These are phyloP conservation scores for Sympetrum striolatum DNA, from an alignment of 2,888 invertebrate species.

Conservation along the genomic window DNA sequence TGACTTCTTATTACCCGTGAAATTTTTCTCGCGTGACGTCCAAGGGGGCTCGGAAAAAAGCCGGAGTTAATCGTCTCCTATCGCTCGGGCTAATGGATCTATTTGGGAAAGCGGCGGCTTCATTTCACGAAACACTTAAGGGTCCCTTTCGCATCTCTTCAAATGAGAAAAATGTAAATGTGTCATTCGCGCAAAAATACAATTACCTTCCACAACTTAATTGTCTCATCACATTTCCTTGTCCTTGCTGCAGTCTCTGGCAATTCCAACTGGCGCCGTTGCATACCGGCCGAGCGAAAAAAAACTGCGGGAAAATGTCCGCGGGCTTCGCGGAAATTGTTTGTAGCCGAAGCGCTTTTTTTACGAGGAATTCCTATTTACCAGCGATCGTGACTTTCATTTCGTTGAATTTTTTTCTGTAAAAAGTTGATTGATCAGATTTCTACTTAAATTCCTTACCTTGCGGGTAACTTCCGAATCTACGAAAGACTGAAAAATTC, in stretches of 20 bases:
- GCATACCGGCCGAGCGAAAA: not conserved
- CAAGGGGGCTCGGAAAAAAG: not conserved
- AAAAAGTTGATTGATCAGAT: too few relatives aligned
- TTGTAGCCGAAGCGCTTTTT: not conserved
- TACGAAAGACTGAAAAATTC: too few relatives aligned
- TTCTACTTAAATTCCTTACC: too few relatives aligned
- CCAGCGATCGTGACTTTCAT: too few relatives aligned
- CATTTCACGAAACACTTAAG: constrained; percentile 16
- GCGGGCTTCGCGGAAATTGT: not conserved
- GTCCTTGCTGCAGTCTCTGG: not conserved
- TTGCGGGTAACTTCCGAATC: too few relatives aligned
- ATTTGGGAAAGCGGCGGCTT: constrained; percentile 12
- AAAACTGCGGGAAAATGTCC: not conserved
- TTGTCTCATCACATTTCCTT: not conserved
- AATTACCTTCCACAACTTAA: constrained; percentile 25
- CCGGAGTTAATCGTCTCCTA: constrained; percentile 3
- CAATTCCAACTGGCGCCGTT: not conserved
- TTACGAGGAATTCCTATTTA: too few relatives aligned
- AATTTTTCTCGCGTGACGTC: not conserved
- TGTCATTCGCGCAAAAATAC: not conserved
- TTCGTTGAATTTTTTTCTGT: too few relatives aligned
- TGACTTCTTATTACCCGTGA: not conserved
- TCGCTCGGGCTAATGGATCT: constrained; percentile 6
- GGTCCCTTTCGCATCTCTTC: not conserved
- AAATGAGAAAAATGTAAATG: not conserved